A percentile compares a stretch with the other conserved stretches of the same genome.
Evolutionary conservation across 2,888 invertebrate species (phyloP).

Genomic region (Agonopterix alstromeriana): DNA sequence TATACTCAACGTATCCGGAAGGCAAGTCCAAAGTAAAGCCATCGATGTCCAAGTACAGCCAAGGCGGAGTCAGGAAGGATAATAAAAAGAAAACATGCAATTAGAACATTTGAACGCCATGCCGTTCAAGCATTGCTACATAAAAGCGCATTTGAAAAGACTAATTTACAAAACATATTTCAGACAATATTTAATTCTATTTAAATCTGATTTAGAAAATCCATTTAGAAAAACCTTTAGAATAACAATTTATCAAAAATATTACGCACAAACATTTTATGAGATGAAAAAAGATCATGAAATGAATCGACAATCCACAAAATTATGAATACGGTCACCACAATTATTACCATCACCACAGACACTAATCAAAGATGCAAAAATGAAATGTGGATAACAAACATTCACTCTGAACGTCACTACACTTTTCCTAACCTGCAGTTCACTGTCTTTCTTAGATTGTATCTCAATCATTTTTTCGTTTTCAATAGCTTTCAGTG

Average conservation of each 20-base stretch:
- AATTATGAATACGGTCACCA: not conserved
- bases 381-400: not conserved
- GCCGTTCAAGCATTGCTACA: not conserved
- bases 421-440: slow-evolving; percentile 47
- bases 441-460: slow-evolving; percentile 40
- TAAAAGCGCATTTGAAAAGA: not conserved
- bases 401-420: slow-evolving; percentile 20
- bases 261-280: not conserved
- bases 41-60: slow-evolving; percentile 18
- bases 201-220: not conserved
- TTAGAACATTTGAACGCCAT: slow-evolving; percentile 32
- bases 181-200: not conserved
- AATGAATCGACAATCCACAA: not conserved
- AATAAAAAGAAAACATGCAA: slow-evolving; percentile 61
- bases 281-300: not conserved
- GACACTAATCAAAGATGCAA: not conserved
- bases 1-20: slow-evolving; percentile 32
- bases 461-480: slow-evolving; percentile 31
- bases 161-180: not conserved
- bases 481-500: slow-evolving; percentile 37
- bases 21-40: slow-evolving; percentile 20
- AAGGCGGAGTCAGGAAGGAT: slow-evolving; percentile 33
- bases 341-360: not conserved
- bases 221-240: not conserved
- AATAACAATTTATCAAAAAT: not conserved